Percentiles rank a stretch among this genome's conserved stretches.
phyloP scores from a whole-genome alignment of 2,797 vertebrate genomes.

The Pagetopsis macropterus region DNA sequence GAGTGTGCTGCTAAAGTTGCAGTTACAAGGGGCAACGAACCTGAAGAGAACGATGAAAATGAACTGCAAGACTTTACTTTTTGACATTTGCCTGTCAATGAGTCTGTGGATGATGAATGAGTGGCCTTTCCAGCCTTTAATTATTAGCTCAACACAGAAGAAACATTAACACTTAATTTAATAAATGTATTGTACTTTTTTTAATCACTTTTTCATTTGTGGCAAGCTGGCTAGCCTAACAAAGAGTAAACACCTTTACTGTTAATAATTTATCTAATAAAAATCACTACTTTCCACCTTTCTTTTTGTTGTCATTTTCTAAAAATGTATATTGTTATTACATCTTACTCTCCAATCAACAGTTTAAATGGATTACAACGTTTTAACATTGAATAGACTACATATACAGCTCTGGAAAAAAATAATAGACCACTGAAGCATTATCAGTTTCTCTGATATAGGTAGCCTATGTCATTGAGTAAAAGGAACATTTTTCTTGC shows the following conservation, averaged over 20 bases:
- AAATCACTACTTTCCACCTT: slow-evolving; percentile 10
- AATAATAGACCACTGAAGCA: too few species aligned
- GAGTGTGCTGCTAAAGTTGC: slow-evolving; percentile 72
- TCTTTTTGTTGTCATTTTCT: background rate
- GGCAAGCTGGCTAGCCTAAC: slow-evolving; percentile 61
- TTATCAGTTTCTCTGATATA: too few species aligned
- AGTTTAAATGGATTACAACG: background rate
- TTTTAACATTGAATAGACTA: background rate
- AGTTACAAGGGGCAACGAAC: slow-evolving; percentile 79
- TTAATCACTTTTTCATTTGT: slow-evolving; percentile 25
- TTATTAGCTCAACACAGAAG: slow-evolving; percentile 40
- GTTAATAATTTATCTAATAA: slow-evolving; percentile 37
- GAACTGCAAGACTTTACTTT: slow-evolving; percentile 57
- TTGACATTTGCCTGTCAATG: slow-evolving; percentile 1
- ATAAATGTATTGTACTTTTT: slow-evolving; percentile 9
- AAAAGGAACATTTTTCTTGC: background rate
- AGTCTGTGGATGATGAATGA: slow-evolving; percentile 26
- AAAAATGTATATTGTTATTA: background rate
- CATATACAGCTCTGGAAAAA: too few species aligned
- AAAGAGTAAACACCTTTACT: too few species aligned
- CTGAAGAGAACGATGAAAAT: slow-evolving; percentile 88
- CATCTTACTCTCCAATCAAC: background rate
- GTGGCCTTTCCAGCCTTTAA: slow-evolving; percentile 6
- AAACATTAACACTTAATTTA: slow-evolving; percentile 48
- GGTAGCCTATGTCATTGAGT: too few species aligned